Evolutionary conservation across 2,797 vertebrate genomes (phyloP).

Genomic region (Spondyliosoma cantharus): DNA sequence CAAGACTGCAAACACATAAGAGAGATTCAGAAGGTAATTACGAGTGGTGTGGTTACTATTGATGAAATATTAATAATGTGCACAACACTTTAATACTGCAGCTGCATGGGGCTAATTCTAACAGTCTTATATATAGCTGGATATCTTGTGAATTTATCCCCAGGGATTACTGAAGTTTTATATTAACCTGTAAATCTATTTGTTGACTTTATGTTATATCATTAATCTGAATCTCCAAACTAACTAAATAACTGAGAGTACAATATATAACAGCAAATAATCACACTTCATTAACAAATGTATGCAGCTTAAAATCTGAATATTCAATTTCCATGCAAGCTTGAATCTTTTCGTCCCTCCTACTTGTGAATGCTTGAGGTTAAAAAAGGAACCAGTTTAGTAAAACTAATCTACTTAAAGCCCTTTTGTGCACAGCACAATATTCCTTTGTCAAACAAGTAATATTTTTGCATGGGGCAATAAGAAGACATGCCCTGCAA

Average conservation of each 20-base stretch:
- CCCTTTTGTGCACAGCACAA: neutral
- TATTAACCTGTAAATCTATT: no score
- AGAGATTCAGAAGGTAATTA: conserved; percentile 24
- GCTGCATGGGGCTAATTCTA: neutral
- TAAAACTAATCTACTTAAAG: neutral
- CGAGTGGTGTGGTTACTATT: neutral
- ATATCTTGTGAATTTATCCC: neutral
- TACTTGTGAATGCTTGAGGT: neutral
- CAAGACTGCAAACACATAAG: conserved; percentile 50
- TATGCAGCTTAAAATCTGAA: neutral
- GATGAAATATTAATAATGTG: neutral
- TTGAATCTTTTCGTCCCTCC: neutral
- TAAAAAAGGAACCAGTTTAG: neutral
- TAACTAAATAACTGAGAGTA: neutral
- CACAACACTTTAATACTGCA: neutral
- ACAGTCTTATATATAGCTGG: neutral
- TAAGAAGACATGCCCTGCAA: neutral
- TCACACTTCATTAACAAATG: neutral
- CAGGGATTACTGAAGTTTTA: neutral
- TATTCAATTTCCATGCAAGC: neutral
- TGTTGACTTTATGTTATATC: neutral
- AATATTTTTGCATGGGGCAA: neutral
- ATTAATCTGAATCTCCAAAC: neutral
- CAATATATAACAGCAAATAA: neutral
- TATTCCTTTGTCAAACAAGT: neutral